phyloP scores from a whole-genome alignment of 2,888 invertebrate genomes.

The Acleris cristana region DNA sequence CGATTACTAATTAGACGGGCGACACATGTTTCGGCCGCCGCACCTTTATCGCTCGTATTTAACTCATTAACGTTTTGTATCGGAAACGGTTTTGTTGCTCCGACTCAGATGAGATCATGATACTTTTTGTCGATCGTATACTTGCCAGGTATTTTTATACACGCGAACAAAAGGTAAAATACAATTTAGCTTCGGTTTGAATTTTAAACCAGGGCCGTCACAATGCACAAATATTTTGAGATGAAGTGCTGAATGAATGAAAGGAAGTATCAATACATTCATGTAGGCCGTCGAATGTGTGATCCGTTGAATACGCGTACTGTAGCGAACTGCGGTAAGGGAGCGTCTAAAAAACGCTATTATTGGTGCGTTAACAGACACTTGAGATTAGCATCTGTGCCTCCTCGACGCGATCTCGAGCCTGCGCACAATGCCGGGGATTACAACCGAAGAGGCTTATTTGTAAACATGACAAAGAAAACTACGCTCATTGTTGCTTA shows the following conservation, averaged over 20 bases:
- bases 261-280: slow-evolving; percentile 72
- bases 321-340: slow-evolving; percentile 67
- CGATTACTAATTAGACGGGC: slow-evolving; percentile 81
- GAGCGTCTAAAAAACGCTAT: slow-evolving; percentile 73
- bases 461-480: slow-evolving; percentile 81
- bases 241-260: slow-evolving; percentile 41
- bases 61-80: slow-evolving; percentile 63
- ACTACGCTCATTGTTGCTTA: slow-evolving; percentile 60
- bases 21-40: slow-evolving; percentile 76
- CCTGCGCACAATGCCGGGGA: slow-evolving; percentile 76
- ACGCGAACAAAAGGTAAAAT: not conserved
- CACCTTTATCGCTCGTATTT: slow-evolving; percentile 69
- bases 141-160: slow-evolving; percentile 1
- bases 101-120: slow-evolving; percentile 45
- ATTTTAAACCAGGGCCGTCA: slow-evolving; percentile 21
- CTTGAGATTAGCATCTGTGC: slow-evolving; percentile 84
- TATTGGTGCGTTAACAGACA: slow-evolving; percentile 81
- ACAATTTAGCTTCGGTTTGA: slow-evolving; percentile 11
- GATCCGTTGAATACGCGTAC: slow-evolving; percentile 61
- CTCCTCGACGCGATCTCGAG: slow-evolving; percentile 71
- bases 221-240: slow-evolving; percentile 42
- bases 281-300: slow-evolving; percentile 57
- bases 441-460: slow-evolving; percentile 80
- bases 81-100: slow-evolving; percentile 59
- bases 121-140: slow-evolving; percentile 16